A percentile compares a stretch with the other conserved stretches of the same genome.
Conservation (phyloP, 2,113 vertebrate genomes). For the Salvator merianae region DNA sequence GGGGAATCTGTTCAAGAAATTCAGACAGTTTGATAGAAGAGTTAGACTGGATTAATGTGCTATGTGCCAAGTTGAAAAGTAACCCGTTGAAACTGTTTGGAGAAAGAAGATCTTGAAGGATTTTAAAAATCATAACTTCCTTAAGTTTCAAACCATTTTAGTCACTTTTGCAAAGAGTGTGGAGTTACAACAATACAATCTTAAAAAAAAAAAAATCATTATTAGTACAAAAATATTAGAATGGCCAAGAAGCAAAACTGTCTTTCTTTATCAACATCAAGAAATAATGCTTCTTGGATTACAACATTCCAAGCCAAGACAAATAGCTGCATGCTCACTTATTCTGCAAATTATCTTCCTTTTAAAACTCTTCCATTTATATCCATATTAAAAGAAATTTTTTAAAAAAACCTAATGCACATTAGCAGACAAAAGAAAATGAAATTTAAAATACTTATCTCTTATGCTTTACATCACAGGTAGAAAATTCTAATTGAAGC, state of each 20-base stretch:
- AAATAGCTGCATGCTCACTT: slow-evolving; percentile 51
- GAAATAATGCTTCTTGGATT: slow-evolving; percentile 58
- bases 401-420: background rate
- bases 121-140: slow-evolving; percentile 53
- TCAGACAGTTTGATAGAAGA: slow-evolving; percentile 73
- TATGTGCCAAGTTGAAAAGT: slow-evolving; percentile 66
- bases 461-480: slow-evolving; percentile 51
- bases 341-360: slow-evolving; percentile 27
- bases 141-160: slow-evolving; percentile 72
- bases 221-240: slow-evolving; percentile 66
- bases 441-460: slow-evolving; percentile 55
- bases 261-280: slow-evolving; percentile 60
- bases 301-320: slow-evolving; percentile 53
- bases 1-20: slow-evolving; percentile 74
- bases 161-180: slow-evolving; percentile 68
- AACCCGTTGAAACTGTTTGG: slow-evolving; percentile 52
- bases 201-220: slow-evolving; percentile 68
- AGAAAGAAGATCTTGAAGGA: slow-evolving; percentile 59
- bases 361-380: slow-evolving; percentile 42
- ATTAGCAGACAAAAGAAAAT: slow-evolving; percentile 35
- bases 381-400: slow-evolving; percentile 24
- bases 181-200: slow-evolving; percentile 62
- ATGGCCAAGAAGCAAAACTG: slow-evolving; percentile 55
- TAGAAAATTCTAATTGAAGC: slow-evolving; percentile 54
- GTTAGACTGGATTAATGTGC: slow-evolving; percentile 66